A percentile compares a stretch with the other conserved stretches of the same genome.
phyloP scores from a whole-genome alignment of 2,888 invertebrate species.

The Netelia virgata region DNA sequence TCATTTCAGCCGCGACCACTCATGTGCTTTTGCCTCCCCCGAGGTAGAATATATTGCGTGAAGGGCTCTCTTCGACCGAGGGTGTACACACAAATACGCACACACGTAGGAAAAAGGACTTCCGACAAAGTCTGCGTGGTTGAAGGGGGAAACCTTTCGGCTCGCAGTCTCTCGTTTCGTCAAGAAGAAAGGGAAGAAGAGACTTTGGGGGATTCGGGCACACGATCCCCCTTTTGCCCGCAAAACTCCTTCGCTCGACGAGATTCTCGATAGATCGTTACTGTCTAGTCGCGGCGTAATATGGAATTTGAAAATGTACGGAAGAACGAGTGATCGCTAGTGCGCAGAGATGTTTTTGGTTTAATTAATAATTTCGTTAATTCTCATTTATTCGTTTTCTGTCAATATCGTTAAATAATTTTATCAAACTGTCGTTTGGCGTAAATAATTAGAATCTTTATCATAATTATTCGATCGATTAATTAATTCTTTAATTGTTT shows the following conservation, averaged over 20 bases:
- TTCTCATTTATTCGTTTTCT: too few relatives aligned
- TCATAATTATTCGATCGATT: too few relatives aligned
- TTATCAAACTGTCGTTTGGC: too few relatives aligned
- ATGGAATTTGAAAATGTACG: constrained; percentile 33
- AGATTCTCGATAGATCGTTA: constrained; percentile 32
- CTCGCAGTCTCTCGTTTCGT: constrained; percentile 10
- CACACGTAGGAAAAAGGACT: not conserved
- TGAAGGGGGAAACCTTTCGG: constrained; percentile 7
- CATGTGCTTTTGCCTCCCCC: constrained; percentile 19
- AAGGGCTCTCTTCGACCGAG: constrained; percentile 11
- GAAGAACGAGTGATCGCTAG: constrained; percentile 10
- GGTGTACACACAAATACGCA: constrained; percentile 1
- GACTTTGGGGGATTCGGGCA: not conserved
- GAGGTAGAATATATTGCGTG: constrained; percentile 28
- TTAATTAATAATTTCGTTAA: too few relatives aligned
- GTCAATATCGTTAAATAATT: too few relatives aligned
- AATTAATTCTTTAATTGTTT: too few relatives aligned
- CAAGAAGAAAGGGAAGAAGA: not conserved
- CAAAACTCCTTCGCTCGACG: constrained; percentile 53
- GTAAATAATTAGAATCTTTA: too few relatives aligned
- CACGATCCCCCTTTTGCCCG: not conserved
- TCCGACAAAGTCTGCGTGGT: not conserved
- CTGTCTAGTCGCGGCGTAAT: constrained; percentile 6
- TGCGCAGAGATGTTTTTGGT: too few relatives aligned
- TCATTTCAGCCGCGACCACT: constrained; percentile 2